A percentile compares a stretch with the other conserved stretches of the same genome.
Conservation (phyloP, 2,888 invertebrate genomes). For the Melieria omissa region DNA sequence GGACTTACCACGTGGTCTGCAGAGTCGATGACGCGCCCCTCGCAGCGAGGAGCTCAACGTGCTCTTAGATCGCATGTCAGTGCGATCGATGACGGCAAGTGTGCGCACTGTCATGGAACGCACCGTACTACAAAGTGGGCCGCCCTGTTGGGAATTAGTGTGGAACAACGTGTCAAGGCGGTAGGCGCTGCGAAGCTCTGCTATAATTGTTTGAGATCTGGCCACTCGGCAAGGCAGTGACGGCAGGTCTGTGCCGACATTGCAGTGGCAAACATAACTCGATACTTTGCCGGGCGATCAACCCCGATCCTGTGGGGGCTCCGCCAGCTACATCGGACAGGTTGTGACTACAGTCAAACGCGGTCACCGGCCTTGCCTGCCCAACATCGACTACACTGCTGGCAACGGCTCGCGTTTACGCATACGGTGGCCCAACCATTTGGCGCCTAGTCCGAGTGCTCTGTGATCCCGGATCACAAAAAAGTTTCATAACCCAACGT, state of each 20-base stretch:
- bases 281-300: slow-evolving; percentile 6
- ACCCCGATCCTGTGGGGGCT: too few relatives aligned
- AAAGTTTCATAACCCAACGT: slow-evolving; percentile 31
- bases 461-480: slow-evolving; percentile 42
- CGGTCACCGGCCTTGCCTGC: neutral
- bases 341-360: too few relatives aligned
- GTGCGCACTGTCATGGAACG: slow-evolving; percentile 19
- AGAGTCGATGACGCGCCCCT: too few relatives aligned
- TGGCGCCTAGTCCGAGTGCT: slow-evolving; percentile 27
- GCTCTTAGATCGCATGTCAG: neutral
- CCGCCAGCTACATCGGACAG: too few relatives aligned
- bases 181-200: neutral
- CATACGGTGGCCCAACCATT: slow-evolving; percentile 8
- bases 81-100: neutral
- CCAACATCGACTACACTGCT: slow-evolving; percentile 22
- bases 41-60: neutral
- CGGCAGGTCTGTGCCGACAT: slow-evolving; percentile 16
- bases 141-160: slow-evolving; percentile 11
- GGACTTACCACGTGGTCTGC: neutral
- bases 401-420: slow-evolving; percentile 31
- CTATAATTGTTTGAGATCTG: slow-evolving; percentile 30
- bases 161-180: slow-evolving; percentile 24
- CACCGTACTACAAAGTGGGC: slow-evolving; percentile 19
- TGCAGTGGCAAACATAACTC: slow-evolving; percentile 23
- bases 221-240: slow-evolving; percentile 28